These are phyloP conservation scores for Caradrina kadenii DNA, from an alignment of 2,888 invertebrate genomes.

Conservation along the genomic window DNA sequence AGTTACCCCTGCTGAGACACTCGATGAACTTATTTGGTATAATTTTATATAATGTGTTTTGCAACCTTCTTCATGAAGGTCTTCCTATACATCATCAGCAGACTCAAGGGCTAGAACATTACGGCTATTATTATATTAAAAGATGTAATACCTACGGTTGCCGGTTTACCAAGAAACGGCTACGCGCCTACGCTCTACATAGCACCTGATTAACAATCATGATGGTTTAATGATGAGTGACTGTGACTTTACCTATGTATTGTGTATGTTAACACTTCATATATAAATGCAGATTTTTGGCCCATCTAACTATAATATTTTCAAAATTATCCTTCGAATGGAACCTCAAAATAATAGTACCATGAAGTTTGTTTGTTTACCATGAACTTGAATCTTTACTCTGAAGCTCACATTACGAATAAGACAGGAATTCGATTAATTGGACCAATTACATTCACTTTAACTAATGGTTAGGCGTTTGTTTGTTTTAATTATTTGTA, in stretches of 20 bases:
- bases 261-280: not conserved
- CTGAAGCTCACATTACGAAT: conserved; percentile 8
- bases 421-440: conserved; percentile 49
- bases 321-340: not conserved
- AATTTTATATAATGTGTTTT: not conserved
- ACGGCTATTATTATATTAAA: conserved; percentile 1
- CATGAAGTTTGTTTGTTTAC: not conserved
- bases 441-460: conserved; percentile 48
- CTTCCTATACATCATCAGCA: not conserved
- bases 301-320: not conserved
- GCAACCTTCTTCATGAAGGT: not conserved
- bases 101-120: not conserved
- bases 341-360: not conserved
- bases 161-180: not conserved
- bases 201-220: not conserved
- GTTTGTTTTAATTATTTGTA: conserved; percentile 8
- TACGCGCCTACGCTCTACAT: not conserved
- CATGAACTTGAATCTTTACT: not conserved
- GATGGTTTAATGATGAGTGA: not conserved
- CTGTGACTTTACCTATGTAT: not conserved
- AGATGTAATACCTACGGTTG: not conserved
- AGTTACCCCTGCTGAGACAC: not conserved
- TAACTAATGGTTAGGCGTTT: conserved; percentile 43
- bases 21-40: not conserved
- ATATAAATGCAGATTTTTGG: not conserved